Evolutionary conservation across 2,888 invertebrate genomes (phyloP).

Genomic region (Beris chalybata): DNA sequence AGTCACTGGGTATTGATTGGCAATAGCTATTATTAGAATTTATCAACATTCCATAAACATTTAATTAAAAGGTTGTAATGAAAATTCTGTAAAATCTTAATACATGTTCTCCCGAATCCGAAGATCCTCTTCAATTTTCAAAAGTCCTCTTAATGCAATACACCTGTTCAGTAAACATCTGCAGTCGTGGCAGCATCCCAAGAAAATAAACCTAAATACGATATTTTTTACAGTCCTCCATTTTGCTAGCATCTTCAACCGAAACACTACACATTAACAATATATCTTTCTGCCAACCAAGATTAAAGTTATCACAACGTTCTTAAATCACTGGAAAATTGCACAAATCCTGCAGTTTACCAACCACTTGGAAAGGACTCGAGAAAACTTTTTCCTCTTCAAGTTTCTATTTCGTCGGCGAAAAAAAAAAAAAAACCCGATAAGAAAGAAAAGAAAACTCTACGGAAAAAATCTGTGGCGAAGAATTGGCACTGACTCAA

Average conservation of each 20-base stretch:
- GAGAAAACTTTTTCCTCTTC: constrained; percentile 16
- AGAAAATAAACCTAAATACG: too few relatives aligned
- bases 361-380: constrained; percentile 36
- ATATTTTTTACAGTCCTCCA: too few relatives aligned
- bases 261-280: constrained; percentile 13
- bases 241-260: background rate
- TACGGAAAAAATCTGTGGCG: constrained; percentile 1
- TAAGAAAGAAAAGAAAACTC: background rate
- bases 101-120: too few relatives aligned
- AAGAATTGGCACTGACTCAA: constrained; percentile 44
- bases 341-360: constrained; percentile 36
- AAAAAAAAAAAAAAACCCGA: background rate
- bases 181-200: too few relatives aligned
- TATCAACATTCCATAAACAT: too few relatives aligned
- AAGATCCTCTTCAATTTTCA: too few relatives aligned
- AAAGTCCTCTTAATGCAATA: too few relatives aligned
- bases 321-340: constrained; percentile 38
- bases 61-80: too few relatives aligned
- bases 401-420: constrained; percentile 7
- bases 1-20: too few relatives aligned
- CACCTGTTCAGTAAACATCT: too few relatives aligned
- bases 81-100: too few relatives aligned
- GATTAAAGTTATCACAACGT: constrained; percentile 24
- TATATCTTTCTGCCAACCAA: constrained; percentile 22
- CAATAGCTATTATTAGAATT: too few relatives aligned